Evolutionary conservation across 2,888 invertebrate species (phyloP).

Genomic region (Auanema freiburgensis): DNA sequence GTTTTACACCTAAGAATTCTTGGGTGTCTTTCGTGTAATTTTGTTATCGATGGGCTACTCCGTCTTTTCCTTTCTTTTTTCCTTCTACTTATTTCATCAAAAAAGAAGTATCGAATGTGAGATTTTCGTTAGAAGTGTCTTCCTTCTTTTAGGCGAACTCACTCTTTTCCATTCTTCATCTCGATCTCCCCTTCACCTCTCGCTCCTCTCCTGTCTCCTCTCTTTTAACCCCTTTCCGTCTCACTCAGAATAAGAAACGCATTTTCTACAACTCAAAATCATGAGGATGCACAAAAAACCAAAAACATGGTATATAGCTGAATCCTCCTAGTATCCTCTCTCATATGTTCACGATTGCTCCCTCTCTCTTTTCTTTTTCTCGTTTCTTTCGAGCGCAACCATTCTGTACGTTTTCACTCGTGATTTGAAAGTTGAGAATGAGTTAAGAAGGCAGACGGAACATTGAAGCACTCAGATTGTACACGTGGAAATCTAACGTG

Average conservation of each 20-base stretch:
- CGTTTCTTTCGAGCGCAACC: conserved; percentile 7
- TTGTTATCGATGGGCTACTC: not conserved
- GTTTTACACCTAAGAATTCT: too few species aligned
- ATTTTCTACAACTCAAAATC: conserved; percentile 5
- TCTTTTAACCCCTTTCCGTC: conserved; percentile 10
- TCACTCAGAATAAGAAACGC: not conserved
- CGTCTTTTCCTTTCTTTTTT: not conserved
- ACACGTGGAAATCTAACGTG: too few species aligned
- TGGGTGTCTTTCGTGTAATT: too few species aligned
- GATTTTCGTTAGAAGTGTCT: conserved; percentile 10
- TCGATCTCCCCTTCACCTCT: not conserved
- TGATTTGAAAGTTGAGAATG: too few species aligned
- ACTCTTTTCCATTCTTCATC: conserved; percentile 1
- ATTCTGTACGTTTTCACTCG: too few species aligned
- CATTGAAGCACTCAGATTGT: too few species aligned
- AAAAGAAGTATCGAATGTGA: conserved; percentile 8
- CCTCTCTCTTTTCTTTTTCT: conserved; percentile 5
- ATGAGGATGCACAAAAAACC: too few species aligned
- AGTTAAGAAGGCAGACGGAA: too few species aligned
- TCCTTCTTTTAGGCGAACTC: conserved; percentile 16
- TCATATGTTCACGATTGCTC: conserved; percentile 19
- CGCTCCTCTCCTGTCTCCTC: conserved; percentile 1
- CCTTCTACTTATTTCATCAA: conserved; percentile 1
- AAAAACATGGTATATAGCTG: too few species aligned
- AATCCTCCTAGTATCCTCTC: not conserved